Percentiles rank a stretch among this genome's conserved stretches.
Conservation (phyloP, 2,888 invertebrate species). For the Ichneumoninae sp. region DNA sequence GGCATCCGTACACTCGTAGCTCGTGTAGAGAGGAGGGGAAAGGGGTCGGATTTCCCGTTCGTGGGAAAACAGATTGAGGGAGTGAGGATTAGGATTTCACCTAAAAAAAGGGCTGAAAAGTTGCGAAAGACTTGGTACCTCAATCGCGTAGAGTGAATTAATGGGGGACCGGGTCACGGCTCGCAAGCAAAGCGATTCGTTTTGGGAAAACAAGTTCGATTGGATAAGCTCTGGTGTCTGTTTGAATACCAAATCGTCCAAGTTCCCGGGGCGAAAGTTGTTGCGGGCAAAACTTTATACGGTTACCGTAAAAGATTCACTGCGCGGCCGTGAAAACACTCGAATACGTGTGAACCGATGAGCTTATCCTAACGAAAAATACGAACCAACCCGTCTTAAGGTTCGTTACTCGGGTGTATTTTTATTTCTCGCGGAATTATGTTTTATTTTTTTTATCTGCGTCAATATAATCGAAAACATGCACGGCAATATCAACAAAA, state of each 20-base stretch:
- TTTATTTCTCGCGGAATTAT: no score
- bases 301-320: neutral
- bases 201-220: slow-evolving; percentile 30
- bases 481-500: neutral
- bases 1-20: neutral
- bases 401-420: no score
- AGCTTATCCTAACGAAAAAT: neutral
- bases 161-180: slow-evolving; percentile 36
- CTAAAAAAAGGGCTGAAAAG: neutral
- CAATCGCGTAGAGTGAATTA: slow-evolving; percentile 23
- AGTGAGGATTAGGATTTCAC: neutral
- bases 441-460: no score
- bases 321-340: neutral
- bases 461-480: neutral
- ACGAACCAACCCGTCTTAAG: neutral
- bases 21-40: neutral
- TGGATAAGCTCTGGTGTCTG: slow-evolving; percentile 29
- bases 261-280: neutral
- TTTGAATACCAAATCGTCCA: slow-evolving; percentile 30
- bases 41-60: neutral
- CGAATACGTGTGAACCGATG: neutral
- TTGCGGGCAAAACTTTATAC: neutral
- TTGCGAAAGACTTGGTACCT: neutral
- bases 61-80: neutral
- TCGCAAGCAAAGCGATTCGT: slow-evolving; percentile 37